Evolutionary conservation across 2,797 vertebrate species (phyloP).

Genomic region (Hippocampus kuda): DNA sequence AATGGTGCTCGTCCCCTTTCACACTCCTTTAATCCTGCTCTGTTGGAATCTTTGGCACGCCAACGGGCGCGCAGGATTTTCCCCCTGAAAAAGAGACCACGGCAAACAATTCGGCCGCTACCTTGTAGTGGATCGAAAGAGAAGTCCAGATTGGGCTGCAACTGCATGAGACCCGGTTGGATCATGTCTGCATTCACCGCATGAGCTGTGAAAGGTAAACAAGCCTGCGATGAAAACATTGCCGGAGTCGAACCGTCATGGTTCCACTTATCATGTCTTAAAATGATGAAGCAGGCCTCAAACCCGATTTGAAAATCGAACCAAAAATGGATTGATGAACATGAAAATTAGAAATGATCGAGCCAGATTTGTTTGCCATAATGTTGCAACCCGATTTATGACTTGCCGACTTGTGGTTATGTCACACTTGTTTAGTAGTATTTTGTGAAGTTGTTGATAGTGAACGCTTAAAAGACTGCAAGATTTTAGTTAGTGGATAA

Average conservation of each 20-base stretch:
- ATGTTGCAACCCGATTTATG: too few species aligned
- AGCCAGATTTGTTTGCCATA: too few species aligned
- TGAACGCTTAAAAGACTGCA: too few species aligned
- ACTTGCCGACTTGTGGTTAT: too few species aligned
- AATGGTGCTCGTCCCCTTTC: neutral
- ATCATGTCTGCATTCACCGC: slow-evolving; percentile 98
- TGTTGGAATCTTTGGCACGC: too few species aligned
- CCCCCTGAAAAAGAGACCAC: neutral
- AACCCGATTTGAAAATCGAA: too few species aligned
- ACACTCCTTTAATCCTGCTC: neutral
- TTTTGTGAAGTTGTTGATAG: too few species aligned
- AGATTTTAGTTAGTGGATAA: too few species aligned
- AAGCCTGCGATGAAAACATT: slow-evolving; percentile 6
- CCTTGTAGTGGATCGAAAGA: slow-evolving; percentile 94
- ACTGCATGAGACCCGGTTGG: slow-evolving; percentile 90
- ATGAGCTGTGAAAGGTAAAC: slow-evolving; percentile 66
- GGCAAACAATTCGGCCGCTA: slow-evolving; percentile 34
- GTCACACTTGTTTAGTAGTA: too few species aligned
- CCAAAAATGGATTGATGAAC: too few species aligned
- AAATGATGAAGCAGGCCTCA: too few species aligned
- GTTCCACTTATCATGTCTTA: neutral
- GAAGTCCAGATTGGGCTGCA: slow-evolving; percentile 96
- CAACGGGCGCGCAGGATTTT: neutral
- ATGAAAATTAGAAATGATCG: too few species aligned
- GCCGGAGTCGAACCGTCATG: neutral